These are phyloP conservation scores for Diarsia rubi DNA, from an alignment of 2,888 invertebrate genomes.

Conservation along the genomic window DNA sequence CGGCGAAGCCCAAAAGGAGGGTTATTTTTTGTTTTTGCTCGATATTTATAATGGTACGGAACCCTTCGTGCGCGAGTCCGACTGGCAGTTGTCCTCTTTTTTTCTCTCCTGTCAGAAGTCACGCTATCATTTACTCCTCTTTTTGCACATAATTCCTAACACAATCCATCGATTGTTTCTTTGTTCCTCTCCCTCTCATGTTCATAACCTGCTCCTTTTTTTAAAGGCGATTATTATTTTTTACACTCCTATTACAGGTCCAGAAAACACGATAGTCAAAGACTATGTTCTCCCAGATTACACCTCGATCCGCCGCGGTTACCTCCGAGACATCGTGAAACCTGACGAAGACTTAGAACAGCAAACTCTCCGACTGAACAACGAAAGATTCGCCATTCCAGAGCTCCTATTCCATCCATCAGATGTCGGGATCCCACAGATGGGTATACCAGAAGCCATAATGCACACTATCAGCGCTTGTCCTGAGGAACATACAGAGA, in stretches of 20 bases:
- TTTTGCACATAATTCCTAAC: background rate
- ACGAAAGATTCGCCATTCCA: constrained; percentile 98
- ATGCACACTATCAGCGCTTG: constrained; percentile 94
- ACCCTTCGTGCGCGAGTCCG: no score
- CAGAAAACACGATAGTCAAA: constrained; percentile 93
- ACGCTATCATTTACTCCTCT: no score
- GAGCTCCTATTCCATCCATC: constrained; percentile 98
- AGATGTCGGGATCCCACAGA: constrained; percentile 97
- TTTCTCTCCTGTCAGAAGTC: no score
- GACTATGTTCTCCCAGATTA: constrained; percentile 99
- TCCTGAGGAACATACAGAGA: constrained; percentile 94
- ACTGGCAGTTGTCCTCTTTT: background rate
- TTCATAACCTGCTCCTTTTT: background rate
- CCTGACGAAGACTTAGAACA: constrained; percentile 90
- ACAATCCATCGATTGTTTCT: background rate
- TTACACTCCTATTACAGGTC: constrained; percentile 75
- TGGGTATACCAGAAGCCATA: constrained; percentile 98
- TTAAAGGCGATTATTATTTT: background rate
- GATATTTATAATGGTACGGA: no score
- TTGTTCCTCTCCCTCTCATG: background rate
- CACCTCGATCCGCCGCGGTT: constrained; percentile 96
- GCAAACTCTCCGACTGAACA: constrained; percentile 96
- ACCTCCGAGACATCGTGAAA: constrained; percentile 81
- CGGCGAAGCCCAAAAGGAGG: no score
- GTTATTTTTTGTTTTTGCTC: no score